Evolutionary conservation across 1,140 invertebrate genomes (phyloP), one percentile per base, ranked within the genome.

Genomic region (Brachionus angularis): DNA sequence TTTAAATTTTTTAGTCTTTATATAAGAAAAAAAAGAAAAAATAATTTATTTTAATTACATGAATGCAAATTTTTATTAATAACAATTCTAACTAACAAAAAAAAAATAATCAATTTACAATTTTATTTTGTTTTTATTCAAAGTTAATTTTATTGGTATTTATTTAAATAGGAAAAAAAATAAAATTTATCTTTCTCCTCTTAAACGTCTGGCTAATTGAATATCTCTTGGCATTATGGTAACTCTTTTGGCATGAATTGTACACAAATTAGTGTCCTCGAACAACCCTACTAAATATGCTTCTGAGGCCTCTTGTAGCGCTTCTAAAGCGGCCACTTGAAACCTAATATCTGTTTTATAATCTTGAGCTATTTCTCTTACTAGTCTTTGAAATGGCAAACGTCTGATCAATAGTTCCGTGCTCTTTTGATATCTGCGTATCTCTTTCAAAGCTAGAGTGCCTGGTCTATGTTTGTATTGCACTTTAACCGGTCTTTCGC

Each of bases 171-270:
- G n/a, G n/a, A n/a, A n/a, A n/a, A n/a, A n/a, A n/a, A n/a, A n/a
- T n/a, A n/a, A n/a, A n/a, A n/a, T n/a, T n/a, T n/a, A 36, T n/a
- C 12, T 36, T 72, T 80, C 79, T 31, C 79, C 78, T 34, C 79
- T 74, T 62, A 80, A 79, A 72, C 78, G 72, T 47, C 78, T 74
- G 46, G 78, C 78, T 62, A 80, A 73, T 74, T 94, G 92, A 77
- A 95, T 94, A 78, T 94, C 91, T 83, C 93, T 94, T 64, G 91
- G 91, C 91, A 94, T 94, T 78, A 95, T 93, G 10, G 91, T 94
- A 34, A 95, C 91, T 77, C 91, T 87, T 81, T 93, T 93, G 73
- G 91, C 91, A 78, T 94, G 91, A 80, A 93, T 93, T 73, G 91
- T 90, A 83, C 91, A 93, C 85, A 93, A 85, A 82, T 93, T 93